Evolutionary conservation across 2,888 invertebrate genomes (phyloP).

Genomic region (Labia minor): DNA sequence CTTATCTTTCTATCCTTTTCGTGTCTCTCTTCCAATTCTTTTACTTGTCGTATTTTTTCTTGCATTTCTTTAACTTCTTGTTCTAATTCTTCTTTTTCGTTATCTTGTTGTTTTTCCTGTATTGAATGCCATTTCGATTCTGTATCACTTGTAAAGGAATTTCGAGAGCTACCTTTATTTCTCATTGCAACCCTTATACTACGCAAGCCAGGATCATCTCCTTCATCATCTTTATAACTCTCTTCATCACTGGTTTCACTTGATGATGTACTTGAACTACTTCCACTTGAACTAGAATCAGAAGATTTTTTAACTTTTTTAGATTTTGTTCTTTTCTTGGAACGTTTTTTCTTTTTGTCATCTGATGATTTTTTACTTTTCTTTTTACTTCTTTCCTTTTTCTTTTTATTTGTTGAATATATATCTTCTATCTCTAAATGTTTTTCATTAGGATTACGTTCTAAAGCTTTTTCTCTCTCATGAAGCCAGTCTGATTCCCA

Average conservation of each 20-base stretch:
- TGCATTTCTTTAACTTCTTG: slow-evolving; percentile 15
- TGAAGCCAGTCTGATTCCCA: slow-evolving; percentile 82
- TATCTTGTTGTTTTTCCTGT: background rate
- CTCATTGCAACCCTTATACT: slow-evolving; percentile 57
- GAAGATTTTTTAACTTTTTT: slow-evolving; percentile 26
- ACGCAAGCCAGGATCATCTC: slow-evolving; percentile 35
- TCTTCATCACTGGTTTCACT: slow-evolving; percentile 37
- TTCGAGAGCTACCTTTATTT: slow-evolving; percentile 43
- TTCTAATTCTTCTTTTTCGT: slow-evolving; percentile 23
- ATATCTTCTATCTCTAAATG: slow-evolving; percentile 30
- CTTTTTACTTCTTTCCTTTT: slow-evolving; percentile 46
- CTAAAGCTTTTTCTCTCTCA: slow-evolving; percentile 62
- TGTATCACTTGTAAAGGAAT: slow-evolving; percentile 23
- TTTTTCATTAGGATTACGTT: slow-evolving; percentile 36
- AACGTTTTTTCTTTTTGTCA: slow-evolving; percentile 39
- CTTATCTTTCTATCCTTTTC: background rate
- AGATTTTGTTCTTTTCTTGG: slow-evolving; percentile 32
- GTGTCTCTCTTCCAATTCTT: slow-evolving; percentile 3
- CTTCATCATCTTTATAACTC: slow-evolving; percentile 36
- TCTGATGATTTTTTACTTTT: slow-evolving; percentile 43
- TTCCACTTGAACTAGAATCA: slow-evolving; percentile 18
- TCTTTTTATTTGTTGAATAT: slow-evolving; percentile 34
- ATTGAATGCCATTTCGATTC: background rate
- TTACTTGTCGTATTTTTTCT: background rate
- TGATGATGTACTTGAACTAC: slow-evolving; percentile 18